Percentiles rank a stretch among this genome's conserved stretches.
Conservation (phyloP, 2,113 vertebrate genomes). For the Thunnus thynnus region DNA sequence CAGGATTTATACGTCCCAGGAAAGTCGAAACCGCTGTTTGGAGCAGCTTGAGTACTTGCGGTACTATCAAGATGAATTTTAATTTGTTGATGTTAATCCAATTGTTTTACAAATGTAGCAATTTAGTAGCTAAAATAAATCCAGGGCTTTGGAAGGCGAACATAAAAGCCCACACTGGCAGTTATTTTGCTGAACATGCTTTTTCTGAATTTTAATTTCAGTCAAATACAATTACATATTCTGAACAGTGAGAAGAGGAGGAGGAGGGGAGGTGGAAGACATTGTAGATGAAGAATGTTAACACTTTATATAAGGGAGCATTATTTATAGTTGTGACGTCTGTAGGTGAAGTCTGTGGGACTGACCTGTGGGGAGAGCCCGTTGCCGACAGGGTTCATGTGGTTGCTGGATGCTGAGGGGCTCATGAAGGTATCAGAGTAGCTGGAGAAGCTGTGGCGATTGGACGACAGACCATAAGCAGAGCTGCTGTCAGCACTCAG, state of each 20-base stretch:
- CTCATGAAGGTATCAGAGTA: slow-evolving; percentile 99
- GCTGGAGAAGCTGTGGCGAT: slow-evolving; percentile 96
- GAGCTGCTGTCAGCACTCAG: slow-evolving; percentile 90
- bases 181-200: slow-evolving; percentile 77
- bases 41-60: slow-evolving; percentile 77
- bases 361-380: slow-evolving; percentile 98
- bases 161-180: slow-evolving; percentile 78
- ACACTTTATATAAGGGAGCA: slow-evolving; percentile 19
- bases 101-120: slow-evolving; percentile 86
- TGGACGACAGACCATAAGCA: slow-evolving; percentile 92
- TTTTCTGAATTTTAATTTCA: slow-evolving; percentile 79
- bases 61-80: slow-evolving; percentile 85
- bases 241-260: slow-evolving; percentile 42
- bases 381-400: slow-evolving; percentile 98
- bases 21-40: slow-evolving; percentile 80
- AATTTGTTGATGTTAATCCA: slow-evolving; percentile 87
- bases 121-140: slow-evolving; percentile 82
- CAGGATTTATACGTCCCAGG: slow-evolving; percentile 84
- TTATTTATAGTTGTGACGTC: background rate
- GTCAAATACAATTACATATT: slow-evolving; percentile 73
- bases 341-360: background rate
- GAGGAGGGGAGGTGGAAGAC: slow-evolving; percentile 21
- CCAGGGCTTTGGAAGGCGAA: slow-evolving; percentile 77
- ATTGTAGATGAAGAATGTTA: slow-evolving; percentile 7
- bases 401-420: slow-evolving; percentile 92